A percentile compares a stretch with the other conserved stretches of the same genome.
These are phyloP conservation scores for Solea senegalensis DNA, from an alignment of 2,113 vertebrate species.

Conservation along the genomic window DNA sequence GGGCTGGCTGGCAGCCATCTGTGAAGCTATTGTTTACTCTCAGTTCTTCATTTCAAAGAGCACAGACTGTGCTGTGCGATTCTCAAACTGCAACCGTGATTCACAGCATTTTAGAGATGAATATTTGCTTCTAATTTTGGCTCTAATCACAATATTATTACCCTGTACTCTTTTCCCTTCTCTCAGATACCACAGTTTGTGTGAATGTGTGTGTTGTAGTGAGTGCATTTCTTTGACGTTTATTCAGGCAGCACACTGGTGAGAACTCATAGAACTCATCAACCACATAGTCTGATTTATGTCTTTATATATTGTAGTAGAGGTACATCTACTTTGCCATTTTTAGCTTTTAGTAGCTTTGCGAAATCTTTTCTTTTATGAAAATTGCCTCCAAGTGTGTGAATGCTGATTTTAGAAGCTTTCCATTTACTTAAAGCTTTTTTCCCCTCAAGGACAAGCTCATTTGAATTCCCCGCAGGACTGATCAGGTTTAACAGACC, in stretches of 20 bases:
- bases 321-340: slow-evolving; percentile 11
- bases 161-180: background rate
- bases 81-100: background rate
- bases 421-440: slow-evolving; percentile 67
- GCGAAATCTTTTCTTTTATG: slow-evolving; percentile 41
- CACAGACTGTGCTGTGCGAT: slow-evolving; percentile 36
- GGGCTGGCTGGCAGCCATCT: slow-evolving; percentile 61
- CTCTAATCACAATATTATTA: slow-evolving; percentile 23
- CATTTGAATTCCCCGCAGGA: slow-evolving; percentile 51
- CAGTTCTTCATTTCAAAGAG: slow-evolving; percentile 65
- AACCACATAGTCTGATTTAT: background rate
- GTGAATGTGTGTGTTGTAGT: background rate
- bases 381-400: slow-evolving; percentile 41
- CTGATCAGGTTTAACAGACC: slow-evolving; percentile 62
- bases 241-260: background rate
- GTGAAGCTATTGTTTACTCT: slow-evolving; percentile 68
- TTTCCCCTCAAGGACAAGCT: slow-evolving; percentile 55
- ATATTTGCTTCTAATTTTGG: background rate
- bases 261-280: too few relatives aligned
- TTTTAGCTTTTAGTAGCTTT: slow-evolving; percentile 35
- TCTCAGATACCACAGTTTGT: background rate
- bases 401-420: slow-evolving; percentile 51
- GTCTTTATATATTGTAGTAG: background rate
- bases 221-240: slow-evolving; percentile 2
- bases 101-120: slow-evolving; percentile 13